Evolutionary conservation across 2,888 invertebrate species (phyloP).

Genomic region (Epistrophe grossulariae): DNA sequence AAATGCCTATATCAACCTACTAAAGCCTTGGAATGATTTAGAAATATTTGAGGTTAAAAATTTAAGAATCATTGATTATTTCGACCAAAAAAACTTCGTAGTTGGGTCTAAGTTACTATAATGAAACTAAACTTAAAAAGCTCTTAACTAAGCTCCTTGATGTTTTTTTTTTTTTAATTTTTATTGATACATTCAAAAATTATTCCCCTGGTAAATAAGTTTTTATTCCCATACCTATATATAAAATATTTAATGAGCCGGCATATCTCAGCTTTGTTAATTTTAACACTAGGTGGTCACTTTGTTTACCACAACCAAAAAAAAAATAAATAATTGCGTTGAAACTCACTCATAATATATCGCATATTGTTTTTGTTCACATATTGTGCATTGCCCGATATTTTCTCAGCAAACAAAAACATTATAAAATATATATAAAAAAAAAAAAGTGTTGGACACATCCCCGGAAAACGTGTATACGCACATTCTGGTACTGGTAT

Average conservation of each 20-base stretch:
- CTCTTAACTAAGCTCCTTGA: too few species aligned
- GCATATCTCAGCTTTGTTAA: background rate
- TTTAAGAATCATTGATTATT: too few species aligned
- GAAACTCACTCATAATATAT: conserved; percentile 7
- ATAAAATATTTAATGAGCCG: background rate
- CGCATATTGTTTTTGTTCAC: conserved; percentile 1
- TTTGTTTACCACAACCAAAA: conserved; percentile 16
- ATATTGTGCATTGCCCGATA: conserved; percentile 18
- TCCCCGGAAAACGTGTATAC: conserved; percentile 45
- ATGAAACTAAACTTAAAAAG: too few species aligned
- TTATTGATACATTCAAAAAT: background rate
- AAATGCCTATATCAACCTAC: too few species aligned
- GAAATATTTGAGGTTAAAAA: too few species aligned
- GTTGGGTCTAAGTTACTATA: too few species aligned
- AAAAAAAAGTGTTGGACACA: conserved; percentile 22
- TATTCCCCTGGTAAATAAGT: background rate
- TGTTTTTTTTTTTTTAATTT: background rate
- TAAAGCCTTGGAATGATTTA: too few species aligned
- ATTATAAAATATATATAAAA: too few species aligned
- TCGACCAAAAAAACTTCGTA: too few species aligned
- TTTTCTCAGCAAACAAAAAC: conserved; percentile 41
- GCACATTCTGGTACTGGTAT: conserved; percentile 31
- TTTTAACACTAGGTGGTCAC: background rate
- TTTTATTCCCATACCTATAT: too few species aligned
- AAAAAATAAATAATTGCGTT: conserved; percentile 5